phyloP scores from a whole-genome alignment of 2,888 invertebrate genomes.

The Plagiodera versicolora region DNA sequence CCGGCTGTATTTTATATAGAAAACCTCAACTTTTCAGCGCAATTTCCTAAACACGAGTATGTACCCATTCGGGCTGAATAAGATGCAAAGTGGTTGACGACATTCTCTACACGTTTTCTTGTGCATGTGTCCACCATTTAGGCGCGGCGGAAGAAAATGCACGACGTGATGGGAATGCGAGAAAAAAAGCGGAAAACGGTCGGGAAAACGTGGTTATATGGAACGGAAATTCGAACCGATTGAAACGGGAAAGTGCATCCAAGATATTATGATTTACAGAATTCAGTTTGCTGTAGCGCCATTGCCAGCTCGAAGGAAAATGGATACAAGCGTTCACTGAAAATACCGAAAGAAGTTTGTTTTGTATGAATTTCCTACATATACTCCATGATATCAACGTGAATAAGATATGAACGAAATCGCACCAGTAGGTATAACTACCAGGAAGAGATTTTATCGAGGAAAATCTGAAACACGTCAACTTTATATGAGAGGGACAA shows the following conservation, averaged over 20 bases:
- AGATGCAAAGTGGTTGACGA: conserved; percentile 32
- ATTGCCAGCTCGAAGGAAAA: no score
- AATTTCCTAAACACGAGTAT: conserved; percentile 26
- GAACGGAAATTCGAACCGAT: neutral
- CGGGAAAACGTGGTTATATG: neutral
- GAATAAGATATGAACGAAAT: no score
- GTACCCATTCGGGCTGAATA: conserved; percentile 24
- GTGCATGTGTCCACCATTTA: conserved; percentile 37
- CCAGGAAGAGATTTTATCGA: no score
- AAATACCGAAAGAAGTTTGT: no score
- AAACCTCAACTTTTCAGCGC: conserved; percentile 32
- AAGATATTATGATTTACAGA: neutral
- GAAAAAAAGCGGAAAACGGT: neutral
- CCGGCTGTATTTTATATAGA: conserved; percentile 28
- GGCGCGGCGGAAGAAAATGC: conserved; percentile 14
- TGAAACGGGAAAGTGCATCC: neutral
- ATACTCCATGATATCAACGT: no score
- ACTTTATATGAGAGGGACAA: no score
- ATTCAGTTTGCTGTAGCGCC: no score
- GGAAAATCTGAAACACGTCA: no score
- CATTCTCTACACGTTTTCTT: conserved; percentile 32
- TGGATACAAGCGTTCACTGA: no score
- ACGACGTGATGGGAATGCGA: neutral
- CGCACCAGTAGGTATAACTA: no score
- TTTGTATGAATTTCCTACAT: no score